Conservation (phyloP, 2,797 vertebrate species). For the Chrosomus eos region DNA sequence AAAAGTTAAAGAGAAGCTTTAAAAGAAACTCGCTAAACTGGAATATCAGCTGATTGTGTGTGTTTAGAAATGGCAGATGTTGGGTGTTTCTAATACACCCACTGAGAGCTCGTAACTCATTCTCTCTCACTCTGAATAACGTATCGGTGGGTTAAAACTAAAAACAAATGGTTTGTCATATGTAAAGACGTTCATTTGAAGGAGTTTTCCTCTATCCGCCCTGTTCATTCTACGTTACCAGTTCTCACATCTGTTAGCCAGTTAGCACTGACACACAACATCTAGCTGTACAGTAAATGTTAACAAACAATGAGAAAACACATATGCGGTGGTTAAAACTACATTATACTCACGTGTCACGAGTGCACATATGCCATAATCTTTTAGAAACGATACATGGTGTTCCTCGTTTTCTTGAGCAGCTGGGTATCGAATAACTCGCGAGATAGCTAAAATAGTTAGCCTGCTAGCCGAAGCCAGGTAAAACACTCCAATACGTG, state of each 20-base stretch:
- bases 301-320: neutral
- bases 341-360: constrained; percentile 48
- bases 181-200: neutral
- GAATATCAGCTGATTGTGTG: constrained; percentile 31
- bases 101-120: neutral
- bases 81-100: constrained; percentile 7
- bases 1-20: neutral
- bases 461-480: constrained; percentile 31
- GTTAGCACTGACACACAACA: constrained; percentile 29
- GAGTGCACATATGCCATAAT: constrained; percentile 1
- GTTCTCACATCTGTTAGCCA: constrained; percentile 38
- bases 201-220: neutral
- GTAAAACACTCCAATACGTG: neutral
- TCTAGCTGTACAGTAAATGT: neutral
- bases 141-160: neutral
- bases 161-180: neutral
- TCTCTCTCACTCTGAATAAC: neutral
- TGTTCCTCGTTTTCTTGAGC: neutral
- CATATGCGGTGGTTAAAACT: neutral
- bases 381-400: neutral
- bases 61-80: constrained; percentile 8
- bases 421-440: constrained; percentile 27
- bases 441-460: constrained; percentile 11
- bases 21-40: constrained; percentile 8
- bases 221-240: neutral